phyloP scores from a whole-genome alignment of 2,113 vertebrate genomes.

The Xenopus laevis region DNA sequence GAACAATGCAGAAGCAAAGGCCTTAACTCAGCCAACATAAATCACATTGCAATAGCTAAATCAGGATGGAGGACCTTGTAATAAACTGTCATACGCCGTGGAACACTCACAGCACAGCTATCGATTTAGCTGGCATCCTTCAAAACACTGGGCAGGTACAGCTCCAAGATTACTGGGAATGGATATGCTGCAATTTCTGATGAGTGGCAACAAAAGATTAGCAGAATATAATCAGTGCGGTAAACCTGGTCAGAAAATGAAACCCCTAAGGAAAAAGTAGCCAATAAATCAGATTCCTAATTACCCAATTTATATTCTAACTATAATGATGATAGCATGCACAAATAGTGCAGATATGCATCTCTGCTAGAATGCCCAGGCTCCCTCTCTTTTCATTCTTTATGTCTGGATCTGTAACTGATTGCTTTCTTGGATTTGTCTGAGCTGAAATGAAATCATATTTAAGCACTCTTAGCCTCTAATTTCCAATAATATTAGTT shows the following conservation, averaged over 20 bases:
- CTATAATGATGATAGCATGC: neutral
- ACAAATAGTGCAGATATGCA: neutral
- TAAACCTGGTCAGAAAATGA: neutral
- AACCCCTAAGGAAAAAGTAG: neutral
- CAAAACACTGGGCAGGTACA: slow-evolving; percentile 11
- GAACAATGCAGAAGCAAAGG: neutral
- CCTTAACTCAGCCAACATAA: neutral
- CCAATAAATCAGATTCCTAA: neutral
- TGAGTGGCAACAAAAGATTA: neutral
- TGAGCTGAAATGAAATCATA: too few relatives aligned
- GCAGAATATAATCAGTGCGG: slow-evolving; percentile 4
- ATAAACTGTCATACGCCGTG: slow-evolving; percentile 31
- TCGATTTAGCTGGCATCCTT: slow-evolving; percentile 18
- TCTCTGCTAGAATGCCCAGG: neutral
- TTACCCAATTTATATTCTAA: slow-evolving; percentile 3
- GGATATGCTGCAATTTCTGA: neutral
- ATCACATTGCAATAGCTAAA: neutral
- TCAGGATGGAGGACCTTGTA: slow-evolving; percentile 6
- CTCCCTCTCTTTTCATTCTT: neutral
- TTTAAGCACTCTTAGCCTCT: too few relatives aligned
- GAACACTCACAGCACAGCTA: slow-evolving; percentile 3
- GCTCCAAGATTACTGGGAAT: neutral
- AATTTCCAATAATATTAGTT: too few relatives aligned
- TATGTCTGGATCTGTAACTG: neutral
- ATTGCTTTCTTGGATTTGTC: neutral